Conservation (phyloP, 2,888 invertebrate species). For the Gibbula magus region DNA sequence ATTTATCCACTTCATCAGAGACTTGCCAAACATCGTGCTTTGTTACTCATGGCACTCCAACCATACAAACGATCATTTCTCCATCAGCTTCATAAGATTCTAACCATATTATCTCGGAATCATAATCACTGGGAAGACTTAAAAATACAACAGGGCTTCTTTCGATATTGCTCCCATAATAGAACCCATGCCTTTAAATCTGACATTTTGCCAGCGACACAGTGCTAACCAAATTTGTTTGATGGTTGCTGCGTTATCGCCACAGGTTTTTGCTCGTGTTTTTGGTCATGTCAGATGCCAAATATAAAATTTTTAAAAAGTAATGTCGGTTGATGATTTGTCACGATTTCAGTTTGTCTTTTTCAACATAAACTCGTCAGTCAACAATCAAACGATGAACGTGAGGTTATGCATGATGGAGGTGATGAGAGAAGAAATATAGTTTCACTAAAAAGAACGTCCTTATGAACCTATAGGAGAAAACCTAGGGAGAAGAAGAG, state of each 20-base stretch:
- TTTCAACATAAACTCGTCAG: neutral
- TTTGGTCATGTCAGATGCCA: neutral
- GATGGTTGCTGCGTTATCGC: neutral
- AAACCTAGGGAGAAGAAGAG: neutral
- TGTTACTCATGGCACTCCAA: neutral
- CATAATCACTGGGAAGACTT: constrained; percentile 6
- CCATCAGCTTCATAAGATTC: neutral
- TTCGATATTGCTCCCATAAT: constrained; percentile 14
- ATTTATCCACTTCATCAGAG: constrained; percentile 7
- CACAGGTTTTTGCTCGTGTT: neutral
- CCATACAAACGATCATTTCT: neutral
- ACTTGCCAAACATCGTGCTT: neutral
- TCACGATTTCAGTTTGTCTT: neutral
- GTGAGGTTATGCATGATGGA: no score
- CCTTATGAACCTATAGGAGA: no score
- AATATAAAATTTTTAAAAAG: neutral
- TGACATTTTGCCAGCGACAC: constrained; percentile 10
- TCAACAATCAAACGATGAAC: neutral
- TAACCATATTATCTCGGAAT: neutral
- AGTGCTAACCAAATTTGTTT: neutral
- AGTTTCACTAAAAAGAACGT: no score
- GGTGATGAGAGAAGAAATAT: no score
- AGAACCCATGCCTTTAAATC: neutral
- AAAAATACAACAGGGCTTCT: constrained; percentile 11
- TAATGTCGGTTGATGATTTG: neutral